These are phyloP conservation scores for Falco columbarius DNA, from an alignment of 2,797 vertebrate genomes.

Conservation along the genomic window DNA sequence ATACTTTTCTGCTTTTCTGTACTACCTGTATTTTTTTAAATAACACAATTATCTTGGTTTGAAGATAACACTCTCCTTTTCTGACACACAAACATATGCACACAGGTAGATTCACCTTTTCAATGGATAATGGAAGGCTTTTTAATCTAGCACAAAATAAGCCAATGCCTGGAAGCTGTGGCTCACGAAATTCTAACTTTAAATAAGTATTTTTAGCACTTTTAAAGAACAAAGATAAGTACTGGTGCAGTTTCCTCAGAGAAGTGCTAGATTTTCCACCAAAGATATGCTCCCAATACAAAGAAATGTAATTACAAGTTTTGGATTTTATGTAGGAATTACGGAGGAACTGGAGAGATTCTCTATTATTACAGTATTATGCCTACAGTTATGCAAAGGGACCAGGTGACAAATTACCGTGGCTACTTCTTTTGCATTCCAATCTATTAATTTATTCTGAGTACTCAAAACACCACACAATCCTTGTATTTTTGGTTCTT, in stretches of 20 bases:
- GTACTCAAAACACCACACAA: background rate
- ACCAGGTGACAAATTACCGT: background rate
- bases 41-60: background rate
- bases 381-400: background rate
- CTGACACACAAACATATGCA: background rate
- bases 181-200: background rate
- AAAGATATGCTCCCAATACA: background rate
- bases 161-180: background rate
- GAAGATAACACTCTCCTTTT: background rate
- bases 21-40: background rate
- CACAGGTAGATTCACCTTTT: background rate
- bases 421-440: background rate
- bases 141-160: conserved; percentile 6
- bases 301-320: background rate
- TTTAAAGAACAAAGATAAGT: background rate
- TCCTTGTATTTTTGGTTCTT: background rate
- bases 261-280: background rate
- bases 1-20: background rate
- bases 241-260: background rate
- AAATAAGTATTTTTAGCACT: background rate
- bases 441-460: background rate
- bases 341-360: background rate
- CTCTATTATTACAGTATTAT: background rate
- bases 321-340: background rate
- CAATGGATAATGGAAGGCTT: background rate